These are phyloP conservation scores for Spizaetus ornatus DNA, from an alignment of 2,113 vertebrate species.

Conservation along the genomic window DNA sequence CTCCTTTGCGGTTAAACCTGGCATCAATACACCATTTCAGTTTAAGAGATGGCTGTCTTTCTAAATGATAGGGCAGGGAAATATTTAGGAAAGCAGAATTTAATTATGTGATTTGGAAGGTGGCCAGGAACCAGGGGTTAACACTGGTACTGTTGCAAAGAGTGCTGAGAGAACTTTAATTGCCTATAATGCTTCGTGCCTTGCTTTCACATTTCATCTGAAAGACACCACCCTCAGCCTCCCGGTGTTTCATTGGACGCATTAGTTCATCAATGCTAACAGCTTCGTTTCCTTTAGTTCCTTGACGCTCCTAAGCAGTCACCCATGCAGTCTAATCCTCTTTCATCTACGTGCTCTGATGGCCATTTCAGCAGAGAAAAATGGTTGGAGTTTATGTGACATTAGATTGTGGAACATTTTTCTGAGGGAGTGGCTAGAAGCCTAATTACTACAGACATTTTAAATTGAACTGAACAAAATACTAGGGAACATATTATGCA, in stretches of 20 bases:
- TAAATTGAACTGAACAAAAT: constrained; percentile 41
- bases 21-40: not conserved
- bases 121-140: constrained; percentile 23
- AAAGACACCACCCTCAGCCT: constrained; percentile 41
- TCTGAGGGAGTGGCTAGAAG: constrained; percentile 5
- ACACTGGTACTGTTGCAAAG: not conserved
- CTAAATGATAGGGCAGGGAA: constrained; percentile 10
- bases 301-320: not conserved
- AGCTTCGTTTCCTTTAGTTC: not conserved
- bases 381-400: constrained; percentile 15
- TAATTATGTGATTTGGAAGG: constrained; percentile 47
- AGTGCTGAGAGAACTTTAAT: constrained; percentile 44
- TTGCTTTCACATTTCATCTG: constrained; percentile 46
- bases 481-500: not conserved
- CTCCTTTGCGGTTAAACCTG: not conserved
- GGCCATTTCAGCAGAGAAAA: not conserved
- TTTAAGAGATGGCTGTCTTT: constrained; percentile 6
- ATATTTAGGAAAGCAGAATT: constrained; percentile 47
- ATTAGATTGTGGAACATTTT: constrained; percentile 5
- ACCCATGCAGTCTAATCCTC: not conserved
- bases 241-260: not conserved
- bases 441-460: constrained; percentile 40
- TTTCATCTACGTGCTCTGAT: not conserved
- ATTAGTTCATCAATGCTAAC: constrained; percentile 20
- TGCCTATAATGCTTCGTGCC: constrained; percentile 9